Evolutionary conservation across 2,888 invertebrate species (phyloP), one percentile per base, ranked within the genome.

Genomic region (Cosmia pyralina): DNA sequence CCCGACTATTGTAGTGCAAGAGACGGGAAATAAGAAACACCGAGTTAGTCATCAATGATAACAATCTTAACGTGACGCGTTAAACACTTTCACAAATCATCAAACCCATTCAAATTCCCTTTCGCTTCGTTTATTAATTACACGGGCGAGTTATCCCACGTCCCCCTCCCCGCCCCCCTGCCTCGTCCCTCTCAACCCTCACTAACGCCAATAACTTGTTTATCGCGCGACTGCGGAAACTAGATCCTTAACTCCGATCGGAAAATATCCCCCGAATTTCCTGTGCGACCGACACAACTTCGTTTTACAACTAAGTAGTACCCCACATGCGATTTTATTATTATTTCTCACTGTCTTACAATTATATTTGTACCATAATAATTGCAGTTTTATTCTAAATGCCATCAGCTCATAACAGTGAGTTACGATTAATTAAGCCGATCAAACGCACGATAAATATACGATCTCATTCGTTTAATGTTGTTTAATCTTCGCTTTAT

Each of bases 101-200:
- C 89, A 91, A 90, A 93, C 89, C 91, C 85, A 91, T 93, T 92
- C 87, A 88, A 89, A 90, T 89, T 90, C 88, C 87, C 89, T 89
- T 89, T 92, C 88, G 90, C 90, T 93, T 93, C 92, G 91, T 94
- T 94, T 94, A 93, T 93, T 94, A 94, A 94, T 94, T 93, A 94
- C 89, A 92, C 89, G 92, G 90, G 86, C 90, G 92, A 93, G 89
- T 90, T 90, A 87, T 83, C 81, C 83, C 70, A 69, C 81, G 74
- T 70, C 80, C 72, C 77, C n/a, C n/a, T n/a, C n/a, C 79, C 79
- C 69, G 53, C 62, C 82, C 75, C 79, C 76, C 75, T 64, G 22
- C 66, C 69, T 66, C 79, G 69, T 81, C 85, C 84, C 85, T 76
- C 82, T 76, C 78, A 77, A 82, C 92, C 88, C 89, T 85, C 88